A percentile compares a stretch with the other conserved stretches of the same genome.
phyloP scores from a whole-genome alignment of 2,113 vertebrate species.

The Protobothrops flavoviridis region DNA sequence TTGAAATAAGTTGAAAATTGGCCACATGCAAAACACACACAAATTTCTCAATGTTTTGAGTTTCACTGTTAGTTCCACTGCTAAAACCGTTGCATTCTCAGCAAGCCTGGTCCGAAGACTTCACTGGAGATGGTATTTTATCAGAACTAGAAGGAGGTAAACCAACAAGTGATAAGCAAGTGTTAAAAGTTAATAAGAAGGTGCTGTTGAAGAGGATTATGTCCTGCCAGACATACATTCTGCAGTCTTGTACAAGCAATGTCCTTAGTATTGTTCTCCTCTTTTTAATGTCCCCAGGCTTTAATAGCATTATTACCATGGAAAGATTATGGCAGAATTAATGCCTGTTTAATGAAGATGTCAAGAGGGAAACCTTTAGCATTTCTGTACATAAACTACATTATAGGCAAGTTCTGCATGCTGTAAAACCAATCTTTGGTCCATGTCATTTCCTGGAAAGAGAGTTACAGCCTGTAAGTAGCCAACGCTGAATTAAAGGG shows the following conservation, averaged over 20 bases:
- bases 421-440: not conserved
- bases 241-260: slow-evolving; percentile 46
- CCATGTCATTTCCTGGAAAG: not conserved
- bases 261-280: not conserved
- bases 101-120: slow-evolving; percentile 44
- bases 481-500: not conserved
- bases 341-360: not conserved
- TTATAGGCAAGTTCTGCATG: not conserved
- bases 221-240: slow-evolving; percentile 7
- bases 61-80: not conserved
- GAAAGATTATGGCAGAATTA: not conserved
- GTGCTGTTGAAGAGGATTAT: slow-evolving; percentile 61
- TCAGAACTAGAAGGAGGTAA: slow-evolving; percentile 56
- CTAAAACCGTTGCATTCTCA: slow-evolving; percentile 2
- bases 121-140: slow-evolving; percentile 67
- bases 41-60: not conserved
- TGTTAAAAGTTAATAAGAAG: slow-evolving; percentile 70
- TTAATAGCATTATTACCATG: not conserved
- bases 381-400: not conserved
- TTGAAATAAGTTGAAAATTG: not conserved
- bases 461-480: not conserved
- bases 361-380: too few species aligned
- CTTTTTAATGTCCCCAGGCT: fast-evolving
- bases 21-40: not conserved
- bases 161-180: slow-evolving; percentile 60